Evolutionary conservation across 2,888 invertebrate species (phyloP), one percentile per base, ranked within the genome.

Genomic region (Nineta flava): DNA sequence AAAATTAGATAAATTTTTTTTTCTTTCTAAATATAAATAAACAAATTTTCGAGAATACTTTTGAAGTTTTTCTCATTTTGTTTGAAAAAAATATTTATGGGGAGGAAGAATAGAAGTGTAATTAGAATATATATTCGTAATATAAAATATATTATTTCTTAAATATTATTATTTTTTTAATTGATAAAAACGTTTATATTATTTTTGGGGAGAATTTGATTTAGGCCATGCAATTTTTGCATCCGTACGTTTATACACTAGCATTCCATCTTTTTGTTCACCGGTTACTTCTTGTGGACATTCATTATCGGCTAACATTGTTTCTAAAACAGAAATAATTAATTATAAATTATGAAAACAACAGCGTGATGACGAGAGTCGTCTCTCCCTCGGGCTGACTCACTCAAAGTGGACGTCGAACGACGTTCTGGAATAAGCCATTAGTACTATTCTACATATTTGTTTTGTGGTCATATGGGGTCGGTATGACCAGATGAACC

Each of bases 211-310:
- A 0, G 72, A 71, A 34, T 41, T 49, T 55, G 76, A 76, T 55
- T 77, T 77, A 50, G 95, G 95, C 95, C 95, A 96, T 51, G 94
- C 94, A 57, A 96, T 95, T 71, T 94, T 95, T 26, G 94, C 94
- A 63, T 94, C 95, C 65, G 88, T 87, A 54, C 95, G 75, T 69
- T 95, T 94, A 72, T 91, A 96, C 15, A 93, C 95, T 66, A 96
- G 79, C 65, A 91, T 85, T 68, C 90, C 91, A 61, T 91, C 87
- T 62, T 83, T 84, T 49, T 82, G 83, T 57, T 76, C 81, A 57
- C 77, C 76, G 56, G 76, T 76, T 65, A 87, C 82, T 62, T 87
- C 84, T 72, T 93, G 91, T 2, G 94, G 94, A 60, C 87, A 91
- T 63, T 93, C 92, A 56, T 81, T 79, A 59, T 95, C 92, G 55